phyloP scores from a whole-genome alignment of 2,113 vertebrate species.

The Callionymus lyra region DNA sequence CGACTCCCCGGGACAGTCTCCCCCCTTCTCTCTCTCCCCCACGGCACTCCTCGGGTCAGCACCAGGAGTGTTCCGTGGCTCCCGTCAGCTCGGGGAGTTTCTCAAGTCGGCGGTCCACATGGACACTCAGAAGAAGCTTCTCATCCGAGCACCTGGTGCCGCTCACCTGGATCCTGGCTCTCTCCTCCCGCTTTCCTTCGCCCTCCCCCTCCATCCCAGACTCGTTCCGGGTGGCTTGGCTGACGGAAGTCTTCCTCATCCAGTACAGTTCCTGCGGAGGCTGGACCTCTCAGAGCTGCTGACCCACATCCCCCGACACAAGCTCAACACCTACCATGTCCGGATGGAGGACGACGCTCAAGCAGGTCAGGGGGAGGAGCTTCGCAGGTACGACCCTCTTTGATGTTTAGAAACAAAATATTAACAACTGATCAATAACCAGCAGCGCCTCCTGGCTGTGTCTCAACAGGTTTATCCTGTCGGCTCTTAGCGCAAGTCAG shows the following conservation, averaged over 20 bases:
- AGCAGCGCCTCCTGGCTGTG: neutral
- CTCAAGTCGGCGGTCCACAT: constrained; percentile 88
- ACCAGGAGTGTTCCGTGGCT: constrained; percentile 69
- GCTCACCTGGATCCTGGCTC: constrained; percentile 76
- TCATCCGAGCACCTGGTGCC: constrained; percentile 50
- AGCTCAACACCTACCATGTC: constrained; percentile 96
- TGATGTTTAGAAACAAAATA: neutral
- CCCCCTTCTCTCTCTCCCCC: constrained; percentile 84
- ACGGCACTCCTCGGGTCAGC: constrained; percentile 53
- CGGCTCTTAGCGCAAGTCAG: constrained; percentile 92
- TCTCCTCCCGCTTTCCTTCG: constrained; percentile 55
- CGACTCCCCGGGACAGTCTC: constrained; percentile 86
- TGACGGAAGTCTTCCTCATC: constrained; percentile 47
- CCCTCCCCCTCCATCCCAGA: constrained; percentile 66
- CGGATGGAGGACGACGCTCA: constrained; percentile 97
- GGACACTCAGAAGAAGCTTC: constrained; percentile 79
- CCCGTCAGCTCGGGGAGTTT: constrained; percentile 90
- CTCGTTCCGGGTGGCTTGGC: constrained; percentile 66
- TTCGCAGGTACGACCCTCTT: constrained; percentile 60
- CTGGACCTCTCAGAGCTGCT: constrained; percentile 95
- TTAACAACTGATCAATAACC: neutral
- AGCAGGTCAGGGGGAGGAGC: constrained; percentile 93
- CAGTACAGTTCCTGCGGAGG: constrained; percentile 89
- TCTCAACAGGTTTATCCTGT: constrained; percentile 83
- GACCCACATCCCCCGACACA: constrained; percentile 88